Percentiles rank a stretch among this genome's conserved stretches.
Conservation (phyloP, 2,797 vertebrate species). For the Pangasius sanitwongsei region DNA sequence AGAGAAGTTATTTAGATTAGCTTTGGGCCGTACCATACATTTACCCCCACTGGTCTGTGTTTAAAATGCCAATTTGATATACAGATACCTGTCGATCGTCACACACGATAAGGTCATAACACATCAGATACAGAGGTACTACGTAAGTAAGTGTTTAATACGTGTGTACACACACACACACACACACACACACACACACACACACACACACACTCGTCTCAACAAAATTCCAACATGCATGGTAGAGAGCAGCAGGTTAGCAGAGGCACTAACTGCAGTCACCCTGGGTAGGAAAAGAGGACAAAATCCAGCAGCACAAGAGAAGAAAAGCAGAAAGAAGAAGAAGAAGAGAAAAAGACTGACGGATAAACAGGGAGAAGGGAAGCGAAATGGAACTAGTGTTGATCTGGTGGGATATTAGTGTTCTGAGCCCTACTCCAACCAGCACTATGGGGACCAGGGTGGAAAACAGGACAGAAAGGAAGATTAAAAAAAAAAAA, state of each 20-base stretch:
- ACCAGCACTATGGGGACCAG: constrained; percentile 27
- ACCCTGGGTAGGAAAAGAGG: constrained; percentile 39
- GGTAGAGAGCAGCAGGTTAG: constrained; percentile 45
- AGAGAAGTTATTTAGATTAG: too few species aligned
- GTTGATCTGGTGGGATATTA: constrained; percentile 43
- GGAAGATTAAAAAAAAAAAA: constrained; percentile 12
- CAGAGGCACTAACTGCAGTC: constrained; percentile 47
- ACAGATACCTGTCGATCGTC: neutral
- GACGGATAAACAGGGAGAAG: neutral
- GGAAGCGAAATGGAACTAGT: constrained; percentile 23
- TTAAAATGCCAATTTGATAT: neutral
- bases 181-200: neutral
- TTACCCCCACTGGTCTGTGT: neutral
- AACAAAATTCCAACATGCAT: constrained; percentile 7
- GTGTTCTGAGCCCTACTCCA: constrained; percentile 45
- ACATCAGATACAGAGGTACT: neutral
- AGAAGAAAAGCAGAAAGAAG: neutral
- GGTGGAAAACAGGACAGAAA: constrained; percentile 39
- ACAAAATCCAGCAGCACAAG: neutral
- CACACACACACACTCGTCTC: neutral
- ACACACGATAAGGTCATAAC: neutral
- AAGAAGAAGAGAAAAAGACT: neutral
- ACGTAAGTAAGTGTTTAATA: neutral
- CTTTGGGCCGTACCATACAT: neutral
- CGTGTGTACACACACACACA: neutral